These are phyloP conservation scores for Ranitomeya imitator DNA, from an alignment of 2,113 vertebrate species.

Conservation along the genomic window DNA sequence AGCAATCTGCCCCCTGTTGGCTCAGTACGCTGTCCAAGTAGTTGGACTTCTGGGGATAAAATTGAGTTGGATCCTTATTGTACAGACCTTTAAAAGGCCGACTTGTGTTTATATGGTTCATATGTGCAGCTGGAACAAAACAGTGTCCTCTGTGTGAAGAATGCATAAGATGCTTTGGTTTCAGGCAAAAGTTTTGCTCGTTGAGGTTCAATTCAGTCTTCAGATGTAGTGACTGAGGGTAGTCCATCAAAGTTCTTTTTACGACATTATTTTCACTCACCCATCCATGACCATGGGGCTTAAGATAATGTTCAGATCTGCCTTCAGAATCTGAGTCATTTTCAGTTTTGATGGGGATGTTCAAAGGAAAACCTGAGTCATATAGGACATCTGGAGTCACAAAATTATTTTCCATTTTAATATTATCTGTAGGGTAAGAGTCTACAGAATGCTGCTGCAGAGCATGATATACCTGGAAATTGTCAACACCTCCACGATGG, in stretches of 20 bases:
- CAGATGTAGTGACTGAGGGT: conserved; percentile 76
- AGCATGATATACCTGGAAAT: conserved; percentile 68
- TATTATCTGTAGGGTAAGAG: conserved; percentile 69
- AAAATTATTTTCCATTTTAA: conserved; percentile 74
- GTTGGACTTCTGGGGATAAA: conserved; percentile 71
- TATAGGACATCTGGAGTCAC: conserved; percentile 67
- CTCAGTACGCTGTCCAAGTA: conserved; percentile 72
- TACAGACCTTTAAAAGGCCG: conserved; percentile 69
- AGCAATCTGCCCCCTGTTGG: conserved; percentile 69
- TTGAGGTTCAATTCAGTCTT: conserved; percentile 81
- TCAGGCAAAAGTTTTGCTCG: conserved; percentile 77
- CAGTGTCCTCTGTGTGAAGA: conserved; percentile 71
- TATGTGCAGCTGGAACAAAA: conserved; percentile 67
- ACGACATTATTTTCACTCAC: conserved; percentile 65
- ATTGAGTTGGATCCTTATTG: conserved; percentile 73
- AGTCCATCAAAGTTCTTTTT: conserved; percentile 70
- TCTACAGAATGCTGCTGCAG: conserved; percentile 72
- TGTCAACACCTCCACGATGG: conserved; percentile 69
- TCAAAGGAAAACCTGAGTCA: conserved; percentile 70
- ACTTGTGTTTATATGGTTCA: conserved; percentile 62
- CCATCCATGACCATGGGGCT: conserved; percentile 71
- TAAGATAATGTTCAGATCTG: conserved; percentile 67
- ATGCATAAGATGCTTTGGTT: conserved; percentile 73
- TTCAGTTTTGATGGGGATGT: conserved; percentile 88
- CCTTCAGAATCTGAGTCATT: conserved; percentile 85